Evolutionary conservation across 2,888 invertebrate species (phyloP), one percentile per base, ranked within the genome.

Genomic region (Pterobdella sp.): DNA sequence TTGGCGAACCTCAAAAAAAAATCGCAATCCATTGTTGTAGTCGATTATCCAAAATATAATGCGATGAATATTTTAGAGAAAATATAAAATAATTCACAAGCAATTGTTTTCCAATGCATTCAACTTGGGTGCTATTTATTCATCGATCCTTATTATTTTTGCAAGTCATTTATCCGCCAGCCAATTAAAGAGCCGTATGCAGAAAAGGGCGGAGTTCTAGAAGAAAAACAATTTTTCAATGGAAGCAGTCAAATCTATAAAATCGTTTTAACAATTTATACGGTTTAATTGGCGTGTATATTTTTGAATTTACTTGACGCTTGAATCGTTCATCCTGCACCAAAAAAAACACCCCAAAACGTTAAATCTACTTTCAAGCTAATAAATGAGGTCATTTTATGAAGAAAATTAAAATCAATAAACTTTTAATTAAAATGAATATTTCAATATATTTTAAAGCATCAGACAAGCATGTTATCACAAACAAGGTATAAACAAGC

Each of bases 141-240:
- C 71, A 63, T 71, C 63, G 63, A 71, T 71, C 56, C 71, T 34
- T 71, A 35, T 71, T 71, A 63, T 71, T 71, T 71, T n/a, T 36
- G 37, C 31, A 29, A 29, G 36, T 68, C 68, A 26, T n/a, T 42
- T 71, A 52, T 56, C 29, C 63, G 37, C 56, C 56, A 56, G 37
- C 71, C 71, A 71, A 71, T 71, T 34, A 35, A 22, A 71, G n/a
- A 22, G 35, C 31, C 56, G 71, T 29, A 36, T 52, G 42, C 35
- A 35, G n/a, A 34, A n/a, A 63, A 32, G 71, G 71, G 71, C 71
- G 71, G 71, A 71, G 71, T 71, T 52, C 34, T 18, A 32, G 56
- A 63, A 14, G 35, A 29, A 29, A 49, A 63, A 52, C 60, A 71
- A 42, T 71, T 71, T 71, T 71, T 71, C 71, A 49, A 71, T 71